Evolutionary conservation across 2,113 vertebrate species (phyloP).

Genomic region (Uria lomvia): DNA sequence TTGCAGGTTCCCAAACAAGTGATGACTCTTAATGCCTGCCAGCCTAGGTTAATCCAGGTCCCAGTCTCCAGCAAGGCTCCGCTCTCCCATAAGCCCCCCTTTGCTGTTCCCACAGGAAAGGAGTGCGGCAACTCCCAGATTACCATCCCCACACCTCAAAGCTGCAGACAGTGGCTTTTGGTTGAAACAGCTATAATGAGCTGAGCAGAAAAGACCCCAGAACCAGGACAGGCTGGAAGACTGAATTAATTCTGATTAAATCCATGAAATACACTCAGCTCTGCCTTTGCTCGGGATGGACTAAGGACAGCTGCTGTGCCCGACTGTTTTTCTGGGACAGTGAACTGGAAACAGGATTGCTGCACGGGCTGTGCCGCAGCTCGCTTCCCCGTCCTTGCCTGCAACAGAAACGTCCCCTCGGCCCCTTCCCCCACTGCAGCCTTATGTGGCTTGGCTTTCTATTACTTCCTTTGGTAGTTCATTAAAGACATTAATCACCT

Average conservation of each 20-base stretch:
- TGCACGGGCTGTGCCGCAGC: not conserved
- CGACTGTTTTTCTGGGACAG: not conserved
- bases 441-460: not conserved
- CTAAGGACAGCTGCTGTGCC: not conserved
- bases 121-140: not conserved
- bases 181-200: not conserved
- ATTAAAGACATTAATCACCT: constrained; percentile 39
- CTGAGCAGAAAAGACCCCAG: not conserved
- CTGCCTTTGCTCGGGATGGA: not conserved
- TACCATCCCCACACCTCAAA: not conserved
- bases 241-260: not conserved
- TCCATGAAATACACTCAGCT: not conserved
- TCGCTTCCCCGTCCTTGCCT: not conserved
- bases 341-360: not conserved
- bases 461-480: constrained; percentile 35
- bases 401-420: not conserved
- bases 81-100: not conserved
- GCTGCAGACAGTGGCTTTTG: not conserved
- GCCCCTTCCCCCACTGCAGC: not conserved
- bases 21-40: not conserved
- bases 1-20: not conserved
- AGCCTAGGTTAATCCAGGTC: not conserved
- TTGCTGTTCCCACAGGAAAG: not conserved
- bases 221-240: not conserved
- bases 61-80: not conserved